Percentiles rank a stretch among this genome's conserved stretches.
Conservation (phyloP, 2,888 invertebrate genomes). For the Cepaea hortensis region DNA sequence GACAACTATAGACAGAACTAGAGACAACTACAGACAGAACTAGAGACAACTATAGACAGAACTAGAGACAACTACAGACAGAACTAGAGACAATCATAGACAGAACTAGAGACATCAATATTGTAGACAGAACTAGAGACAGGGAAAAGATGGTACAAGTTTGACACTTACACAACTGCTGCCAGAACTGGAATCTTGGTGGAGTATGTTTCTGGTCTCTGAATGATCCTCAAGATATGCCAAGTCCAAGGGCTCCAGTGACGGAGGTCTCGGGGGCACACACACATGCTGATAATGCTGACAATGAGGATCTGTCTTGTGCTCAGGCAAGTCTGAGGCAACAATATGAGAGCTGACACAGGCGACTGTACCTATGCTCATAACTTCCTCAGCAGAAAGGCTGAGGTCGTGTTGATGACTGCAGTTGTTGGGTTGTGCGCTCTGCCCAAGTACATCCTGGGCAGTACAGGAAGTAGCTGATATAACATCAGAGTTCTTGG, state of each 20-base stretch:
- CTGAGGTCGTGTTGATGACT: slow-evolving; percentile 18
- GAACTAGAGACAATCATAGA: too few species aligned
- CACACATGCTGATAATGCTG: neutral
- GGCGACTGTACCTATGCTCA: neutral
- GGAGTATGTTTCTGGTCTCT: slow-evolving; percentile 38
- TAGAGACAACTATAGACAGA: too few species aligned
- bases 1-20: too few species aligned
- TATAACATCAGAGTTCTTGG: neutral
- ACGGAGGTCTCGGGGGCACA: neutral
- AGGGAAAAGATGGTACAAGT: too few species aligned
- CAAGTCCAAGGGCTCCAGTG: slow-evolving; percentile 64
- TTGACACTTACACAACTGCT: slow-evolving; percentile 60
- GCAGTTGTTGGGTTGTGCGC: neutral
- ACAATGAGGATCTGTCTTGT: neutral
- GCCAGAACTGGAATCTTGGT: slow-evolving; percentile 60
- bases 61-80: too few species aligned
- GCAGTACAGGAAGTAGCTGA: neutral
- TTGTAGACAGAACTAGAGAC: too few species aligned
- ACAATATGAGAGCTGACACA: neutral
- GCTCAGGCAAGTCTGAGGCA: neutral
- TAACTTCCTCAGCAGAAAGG: slow-evolving; percentile 20
- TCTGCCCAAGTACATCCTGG: neutral
- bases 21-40: too few species aligned
- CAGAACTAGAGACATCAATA: too few species aligned
- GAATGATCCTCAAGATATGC: slow-evolving; percentile 59